Base-by-base conservation (phyloP, 2,113 vertebrate species). In the Shinisaurus crocodilurus region DNA sequence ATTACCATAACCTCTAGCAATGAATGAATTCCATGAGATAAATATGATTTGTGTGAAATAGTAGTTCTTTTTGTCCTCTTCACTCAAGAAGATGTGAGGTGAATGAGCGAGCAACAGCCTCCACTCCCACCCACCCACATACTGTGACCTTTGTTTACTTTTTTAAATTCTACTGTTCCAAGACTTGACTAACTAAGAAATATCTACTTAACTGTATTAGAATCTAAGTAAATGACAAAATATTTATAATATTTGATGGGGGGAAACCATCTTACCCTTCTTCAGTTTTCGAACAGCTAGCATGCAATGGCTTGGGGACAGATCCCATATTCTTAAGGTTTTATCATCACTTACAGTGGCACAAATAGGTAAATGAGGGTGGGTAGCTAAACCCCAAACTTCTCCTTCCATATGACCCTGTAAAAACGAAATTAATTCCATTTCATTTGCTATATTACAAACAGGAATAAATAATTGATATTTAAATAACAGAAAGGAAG, bases 331-430 rank as follows among this genome's bases (percentile, higher is more conserved):
- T 96, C 99, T 98, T 95, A 99, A 98, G 86, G 99, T 99, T 97
- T 98, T 99, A 96, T 99, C 99, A 96, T 99, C 98, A 92, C 99
- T 99, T 95, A 99, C 98, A 91, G 99, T 99, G 96, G 99, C 99
- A 97, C 99, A 99, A 94, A 99, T 98, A 82, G 99, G 99, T 93
- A 99, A 98, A 94, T 99, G 99, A 90, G 99, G 99, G 95, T 99
- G 99, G 94, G 98, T 98, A 92, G 99, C 99, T 96, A 99, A 96
- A 95, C 99, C 99, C 98, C 99, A 99, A 89, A 99, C 99, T 93
- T 99, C 99, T 92, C 99, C 99, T 96, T 99, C 99, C 99, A 99
- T 99, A 96, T 99, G 99, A 96, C 99, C 99, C 99, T 99, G 96
- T 37, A 95, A 94, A 92, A 95, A 95, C 77, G 95, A 76, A 96